Conservation (phyloP, 2,888 invertebrate species). For the Volucella zonaria region DNA sequence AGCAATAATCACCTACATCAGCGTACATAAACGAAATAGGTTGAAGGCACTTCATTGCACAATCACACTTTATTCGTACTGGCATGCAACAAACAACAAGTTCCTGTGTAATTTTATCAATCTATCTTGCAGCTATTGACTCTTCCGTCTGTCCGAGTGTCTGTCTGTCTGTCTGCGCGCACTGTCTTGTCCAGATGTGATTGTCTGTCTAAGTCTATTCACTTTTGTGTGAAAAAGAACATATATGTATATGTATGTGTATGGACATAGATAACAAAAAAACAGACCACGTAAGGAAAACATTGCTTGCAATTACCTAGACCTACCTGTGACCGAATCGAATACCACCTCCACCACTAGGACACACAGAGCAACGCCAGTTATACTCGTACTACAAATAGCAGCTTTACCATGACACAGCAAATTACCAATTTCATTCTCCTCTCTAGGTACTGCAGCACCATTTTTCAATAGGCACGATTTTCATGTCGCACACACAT, state of each 20-base stretch:
- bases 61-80: constrained; percentile 40
- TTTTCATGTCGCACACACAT: constrained; percentile 64
- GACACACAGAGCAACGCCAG: constrained; percentile 48
- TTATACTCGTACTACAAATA: constrained; percentile 58
- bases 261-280: background rate
- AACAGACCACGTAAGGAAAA: constrained; percentile 56
- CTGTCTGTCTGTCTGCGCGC: constrained; percentile 54
- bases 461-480: constrained; percentile 73
- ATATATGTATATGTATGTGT: background rate
- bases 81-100: constrained; percentile 49
- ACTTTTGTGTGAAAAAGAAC: background rate
- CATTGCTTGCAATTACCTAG: constrained; percentile 68
- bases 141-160: constrained; percentile 60
- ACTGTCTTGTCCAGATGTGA: constrained; percentile 59
- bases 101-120: constrained; percentile 67
- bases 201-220: constrained; percentile 29
- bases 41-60: constrained; percentile 52
- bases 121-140: constrained; percentile 63
- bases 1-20: constrained; percentile 56
- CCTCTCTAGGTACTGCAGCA: constrained; percentile 22
- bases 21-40: background rate
- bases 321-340: constrained; percentile 66
- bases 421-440: constrained; percentile 68
- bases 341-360: constrained; percentile 55
- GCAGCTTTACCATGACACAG: constrained; percentile 71